Conservation (phyloP, 2,888 invertebrate genomes). For the Mimumesa dahlbomi region DNA sequence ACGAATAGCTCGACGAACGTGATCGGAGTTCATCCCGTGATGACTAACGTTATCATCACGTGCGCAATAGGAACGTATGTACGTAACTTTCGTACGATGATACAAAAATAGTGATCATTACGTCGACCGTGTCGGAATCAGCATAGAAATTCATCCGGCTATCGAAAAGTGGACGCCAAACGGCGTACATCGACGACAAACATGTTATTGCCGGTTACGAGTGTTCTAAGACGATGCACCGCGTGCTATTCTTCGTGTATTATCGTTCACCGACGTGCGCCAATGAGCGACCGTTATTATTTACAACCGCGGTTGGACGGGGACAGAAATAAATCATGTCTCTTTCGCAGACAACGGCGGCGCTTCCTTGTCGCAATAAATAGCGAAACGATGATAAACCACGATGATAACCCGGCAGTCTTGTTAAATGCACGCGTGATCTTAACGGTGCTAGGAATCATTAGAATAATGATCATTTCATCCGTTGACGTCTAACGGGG, state of each 20-base stretch:
- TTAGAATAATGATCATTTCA: too few relatives aligned
- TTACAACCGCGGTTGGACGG: conserved; percentile 22
- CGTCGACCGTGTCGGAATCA: neutral
- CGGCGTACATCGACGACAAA: conserved; percentile 19
- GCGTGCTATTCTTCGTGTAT: neutral
- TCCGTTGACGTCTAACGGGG: too few relatives aligned
- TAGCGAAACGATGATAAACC: conserved; percentile 20
- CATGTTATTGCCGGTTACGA: conserved; percentile 40
- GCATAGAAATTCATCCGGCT: conserved; percentile 6
- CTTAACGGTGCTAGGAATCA: too few relatives aligned
- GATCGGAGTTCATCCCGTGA: too few relatives aligned
- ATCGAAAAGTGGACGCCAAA: conserved; percentile 1
- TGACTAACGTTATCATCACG: neutral
- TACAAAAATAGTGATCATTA: neutral
- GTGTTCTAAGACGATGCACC: conserved; percentile 7
- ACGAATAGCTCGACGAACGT: too few relatives aligned
- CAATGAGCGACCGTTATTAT: conserved; percentile 17
- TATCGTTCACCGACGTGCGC: conserved; percentile 14
- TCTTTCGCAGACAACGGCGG: neutral
- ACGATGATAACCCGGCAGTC: conserved; percentile 33
- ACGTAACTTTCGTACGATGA: too few relatives aligned
- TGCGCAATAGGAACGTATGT: too few relatives aligned
- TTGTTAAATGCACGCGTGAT: conserved; percentile 8
- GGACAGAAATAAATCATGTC: conserved; percentile 19
- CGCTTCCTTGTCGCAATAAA: conserved; percentile 28